Base-by-base conservation (phyloP, 37 sponge, comb jelly and placozoan genomes). In the Oopsacas minuta region DNA sequence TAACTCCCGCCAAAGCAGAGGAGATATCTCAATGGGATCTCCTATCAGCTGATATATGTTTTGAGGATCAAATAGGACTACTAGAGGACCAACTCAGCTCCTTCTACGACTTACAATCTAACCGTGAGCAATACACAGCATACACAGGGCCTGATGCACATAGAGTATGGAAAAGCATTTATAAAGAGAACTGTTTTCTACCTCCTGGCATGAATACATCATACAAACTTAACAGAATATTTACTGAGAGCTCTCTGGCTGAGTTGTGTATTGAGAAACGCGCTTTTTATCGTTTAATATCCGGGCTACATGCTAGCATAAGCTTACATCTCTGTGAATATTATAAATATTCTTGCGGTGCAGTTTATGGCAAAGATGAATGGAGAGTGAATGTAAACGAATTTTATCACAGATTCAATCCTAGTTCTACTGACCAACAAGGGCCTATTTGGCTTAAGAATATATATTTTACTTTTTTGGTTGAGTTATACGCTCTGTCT, bases 241-340 rank as follows among this genome's bases (percentile, higher is more conserved):
- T 42, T n/a, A 61, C 75, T 61, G 75, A 61, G 22, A 61, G 75
- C 1, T 61, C 75, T 20, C 22, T 61, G 30, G 75, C 52, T 90
- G 92, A 52, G 1, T 85, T 95, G 89, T 98, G 99, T 89, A 52
- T 93, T 39, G 99, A 98, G 87, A 93, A 98, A 85, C 87, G 99
- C 39, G 99, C 91, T 0, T 98, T 93, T 86, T 98, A 88, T 34
- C 86, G 99, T 0, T 39, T 91, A 20, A 85, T 98, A 0, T 98
- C 99, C n/a, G 99, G 99, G 1, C 38, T 98, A 81, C 99, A 98
- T 86, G 86, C 99, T 86, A 95, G 96, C 82, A 95, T 98, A 84
- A 95, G 89, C 52, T 88, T 92, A 20, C 99, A 98, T 69, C 87
- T 98, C 1, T 90, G 94, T 23, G 99, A 96, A 22, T 37, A 86